Evolutionary conservation across 1,140 invertebrate species (phyloP), one percentile per base, ranked within the genome.

Genomic region (Bombus balteatus): DNA sequence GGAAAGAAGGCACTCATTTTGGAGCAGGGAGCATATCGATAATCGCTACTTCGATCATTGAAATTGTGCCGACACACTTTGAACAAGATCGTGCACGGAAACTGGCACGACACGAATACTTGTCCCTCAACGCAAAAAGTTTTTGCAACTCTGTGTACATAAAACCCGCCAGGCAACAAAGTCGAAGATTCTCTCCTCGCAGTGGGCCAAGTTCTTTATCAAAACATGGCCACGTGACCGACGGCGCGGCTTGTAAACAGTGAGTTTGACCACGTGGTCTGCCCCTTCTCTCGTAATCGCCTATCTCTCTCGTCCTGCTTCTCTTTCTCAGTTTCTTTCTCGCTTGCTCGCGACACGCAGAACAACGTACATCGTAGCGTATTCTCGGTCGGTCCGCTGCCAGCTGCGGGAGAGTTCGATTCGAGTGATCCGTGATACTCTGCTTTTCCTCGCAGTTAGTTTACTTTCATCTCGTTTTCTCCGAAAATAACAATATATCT

Each of bases 221-320:
- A 91, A 91, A 93, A 93, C 89, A 93, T 90, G 87, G 90, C 92
- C 94, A 94, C 94, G 94, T 94, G 94, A 94, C 83, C 72, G 83
- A 87, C 87, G 87, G 89, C 82, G 90, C 87, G 86, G 92, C 90
- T 93, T 92, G 93, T 94, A 95, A 94, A 95, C 93, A 95, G 85
- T 86, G 83, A 85, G 91, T 91, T 91, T 90, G 89, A 94, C 94
- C 94, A 94, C 94, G 93, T 94, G 94, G 93, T 94, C 82, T 88
- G 79, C 90, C 91, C 92, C 91, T 76, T 87, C 90, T 59, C 32
- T n/a, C 75, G 90, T 89, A 80, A 82, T 32, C 88, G 85, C 88
- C 75, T 84, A 68, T 71, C 41, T 68, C 39, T 34, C 74, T 32
- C 75, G 62, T 47, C 37, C 34, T 66, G n/a, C 39, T 37, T n/a